Conservation (phyloP, 2,888 invertebrate species). For the Octonoba sinensis region DNA sequence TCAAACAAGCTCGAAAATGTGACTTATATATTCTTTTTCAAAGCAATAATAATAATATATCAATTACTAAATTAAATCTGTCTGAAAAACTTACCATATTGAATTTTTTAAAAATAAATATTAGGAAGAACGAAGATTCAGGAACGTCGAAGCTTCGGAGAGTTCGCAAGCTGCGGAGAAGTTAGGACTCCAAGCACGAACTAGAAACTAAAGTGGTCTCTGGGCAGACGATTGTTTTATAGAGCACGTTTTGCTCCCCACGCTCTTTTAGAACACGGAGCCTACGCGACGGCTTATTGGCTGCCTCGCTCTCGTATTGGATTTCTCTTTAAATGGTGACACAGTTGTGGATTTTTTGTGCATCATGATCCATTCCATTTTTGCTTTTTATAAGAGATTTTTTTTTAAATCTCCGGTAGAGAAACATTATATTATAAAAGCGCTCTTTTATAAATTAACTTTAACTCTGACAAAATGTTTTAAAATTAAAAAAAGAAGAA, state of each 20-base stretch:
- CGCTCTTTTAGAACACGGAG: constrained; percentile 1
- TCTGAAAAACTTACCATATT: constrained; percentile 38
- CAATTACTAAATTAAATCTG: no score
- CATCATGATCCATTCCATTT: no score
- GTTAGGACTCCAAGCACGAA: constrained; percentile 60
- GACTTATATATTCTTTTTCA: no score
- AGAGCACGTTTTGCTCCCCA: constrained; percentile 29
- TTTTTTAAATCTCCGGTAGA: no score
- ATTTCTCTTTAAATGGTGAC: no score
- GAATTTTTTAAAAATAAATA: constrained; percentile 1
- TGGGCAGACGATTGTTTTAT: constrained; percentile 32
- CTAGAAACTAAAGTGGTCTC: constrained; percentile 6
- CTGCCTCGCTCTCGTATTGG: not conserved
- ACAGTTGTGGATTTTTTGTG: no score
- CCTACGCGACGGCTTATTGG: constrained; percentile 46
- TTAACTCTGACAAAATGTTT: no score
- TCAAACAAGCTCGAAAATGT: not conserved
- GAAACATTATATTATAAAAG: no score
- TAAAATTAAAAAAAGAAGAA: no score
- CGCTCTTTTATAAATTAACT: no score
- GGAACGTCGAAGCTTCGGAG: not conserved
- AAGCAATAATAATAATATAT: no score
- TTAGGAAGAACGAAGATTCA: not conserved
- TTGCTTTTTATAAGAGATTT: no score
- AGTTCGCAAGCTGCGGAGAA: constrained; percentile 48